Evolutionary conservation across 2,888 invertebrate species (phyloP).

Genomic region (Lasiommata megera): DNA sequence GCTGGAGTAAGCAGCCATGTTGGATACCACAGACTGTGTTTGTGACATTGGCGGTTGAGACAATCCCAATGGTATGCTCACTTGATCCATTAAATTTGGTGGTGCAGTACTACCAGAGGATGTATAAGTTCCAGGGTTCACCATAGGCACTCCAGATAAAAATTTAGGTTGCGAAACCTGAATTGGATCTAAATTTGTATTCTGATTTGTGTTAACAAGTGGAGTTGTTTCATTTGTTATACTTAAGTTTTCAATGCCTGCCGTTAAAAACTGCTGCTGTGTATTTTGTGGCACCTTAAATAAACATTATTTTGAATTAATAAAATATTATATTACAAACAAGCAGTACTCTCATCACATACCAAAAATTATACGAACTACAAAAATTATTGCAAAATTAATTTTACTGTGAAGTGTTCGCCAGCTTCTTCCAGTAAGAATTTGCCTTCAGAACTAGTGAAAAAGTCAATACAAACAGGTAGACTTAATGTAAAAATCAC

Average conservation of each 20-base stretch:
- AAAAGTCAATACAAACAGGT: too few species aligned
- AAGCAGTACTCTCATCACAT: too few species aligned
- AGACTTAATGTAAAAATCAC: too few species aligned
- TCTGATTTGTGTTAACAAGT: conserved; percentile 45
- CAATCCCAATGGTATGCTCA: conserved; percentile 33
- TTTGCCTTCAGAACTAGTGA: too few species aligned
- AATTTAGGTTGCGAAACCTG: conserved; percentile 64
- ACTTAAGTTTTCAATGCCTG: conserved; percentile 54
- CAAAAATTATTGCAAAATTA: too few species aligned
- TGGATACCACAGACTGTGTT: conserved; percentile 67
- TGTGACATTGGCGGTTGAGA: conserved; percentile 50
- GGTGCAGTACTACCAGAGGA: conserved; percentile 33
- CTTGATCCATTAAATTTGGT: conserved; percentile 35
- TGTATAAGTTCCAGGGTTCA: conserved; percentile 62
- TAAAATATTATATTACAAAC: too few species aligned
- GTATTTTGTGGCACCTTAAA: conserved; percentile 45
- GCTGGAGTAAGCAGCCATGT: conserved; percentile 73
- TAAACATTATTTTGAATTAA: too few species aligned
- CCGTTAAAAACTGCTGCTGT: conserved; percentile 45
- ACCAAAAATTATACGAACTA: too few species aligned
- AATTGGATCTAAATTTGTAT: conserved; percentile 39
- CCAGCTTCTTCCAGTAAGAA: too few species aligned
- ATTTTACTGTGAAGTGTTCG: too few species aligned
- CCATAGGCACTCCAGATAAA: conserved; percentile 76
- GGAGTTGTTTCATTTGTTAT: conserved; percentile 58